Base-by-base conservation (phyloP, 1,140 invertebrate species). In the Achatina immaculata region DNA sequence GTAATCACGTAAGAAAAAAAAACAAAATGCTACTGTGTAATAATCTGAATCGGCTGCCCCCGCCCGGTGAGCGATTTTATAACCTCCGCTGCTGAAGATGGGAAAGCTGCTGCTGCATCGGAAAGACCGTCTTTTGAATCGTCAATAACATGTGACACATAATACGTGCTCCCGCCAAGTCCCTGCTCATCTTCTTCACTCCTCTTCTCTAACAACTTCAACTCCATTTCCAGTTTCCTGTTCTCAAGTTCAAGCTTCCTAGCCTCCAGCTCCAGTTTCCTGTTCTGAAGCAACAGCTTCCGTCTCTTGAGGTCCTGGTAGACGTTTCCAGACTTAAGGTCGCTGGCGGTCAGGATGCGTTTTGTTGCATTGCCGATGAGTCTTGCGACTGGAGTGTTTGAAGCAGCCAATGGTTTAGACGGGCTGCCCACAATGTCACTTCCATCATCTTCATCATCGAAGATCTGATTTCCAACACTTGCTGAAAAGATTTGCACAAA, bases 141-240 rank as follows among this genome's bases (percentile, higher is more conserved):
- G 31, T 79, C 77, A 71, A 69, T 71, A 6, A 79, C 66, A 71
- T 79, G 77, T 11, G 77, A 79, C 65, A 79, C 77, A 43, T 79
- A 79, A 51, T 69, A 69, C 11, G 77, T 79, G 38, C 71, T 79
- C 16, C 77, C 77, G 9, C 16, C 66, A 21, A 51, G 2, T 19
- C 43, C 24, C 24, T 48, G 40, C 0, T 79, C 77, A 28, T 24
- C 66, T 1, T 79, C 77, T 28, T 79, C 77, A n/a, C 48, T 6
- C 31, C 66, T 79, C 24, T 71, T 68, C 43, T 79, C 77, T 43
- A 79, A 40, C 42, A 71, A 14, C 38, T 71, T 68, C 65, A 79
- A 24, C 65, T 79, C 77, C n/a, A 79, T 6, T 62, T 79, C 77
- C 34, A 79, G 48, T 51, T 79, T 79, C 31, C 31, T 79, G 38